Percentiles rank a stretch among this genome's conserved stretches.
Evolutionary conservation across 2,113 vertebrate genomes (phyloP).

Genomic region (Glareola pratincola): DNA sequence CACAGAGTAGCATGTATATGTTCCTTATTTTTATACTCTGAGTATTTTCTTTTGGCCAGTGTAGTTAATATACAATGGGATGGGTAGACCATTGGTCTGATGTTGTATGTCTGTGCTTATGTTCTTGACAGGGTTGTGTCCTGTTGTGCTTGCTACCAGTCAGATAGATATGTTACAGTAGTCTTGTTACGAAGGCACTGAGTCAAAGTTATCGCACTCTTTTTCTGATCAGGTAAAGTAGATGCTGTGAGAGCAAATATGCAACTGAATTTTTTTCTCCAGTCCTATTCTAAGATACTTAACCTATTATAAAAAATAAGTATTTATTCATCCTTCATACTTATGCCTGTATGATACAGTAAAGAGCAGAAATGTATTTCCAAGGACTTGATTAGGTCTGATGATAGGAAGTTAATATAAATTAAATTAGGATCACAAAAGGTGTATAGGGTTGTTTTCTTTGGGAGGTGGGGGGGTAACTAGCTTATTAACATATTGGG

Average conservation of each 20-base stretch:
- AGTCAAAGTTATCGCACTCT: background rate
- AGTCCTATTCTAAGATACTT: background rate
- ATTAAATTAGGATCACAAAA: background rate
- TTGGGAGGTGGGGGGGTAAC: background rate
- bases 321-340: background rate
- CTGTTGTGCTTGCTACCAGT: background rate
- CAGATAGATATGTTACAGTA: background rate
- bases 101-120: background rate
- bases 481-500: background rate
- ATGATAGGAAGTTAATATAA: background rate
- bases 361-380: background rate
- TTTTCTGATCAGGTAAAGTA: background rate
- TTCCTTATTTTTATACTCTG: background rate
- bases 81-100: background rate
- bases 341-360: background rate
- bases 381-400: background rate
- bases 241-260: background rate
- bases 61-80: background rate
- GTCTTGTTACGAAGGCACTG: background rate
- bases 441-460: accelerated
- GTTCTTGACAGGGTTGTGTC: background rate
- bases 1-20: background rate
- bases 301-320: background rate
- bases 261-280: background rate
- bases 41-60: background rate